A percentile compares a stretch with the other conserved stretches of the same genome.
phyloP scores from a whole-genome alignment of 1,140 invertebrate genomes.

The Thaumatotibia leucotreta region DNA sequence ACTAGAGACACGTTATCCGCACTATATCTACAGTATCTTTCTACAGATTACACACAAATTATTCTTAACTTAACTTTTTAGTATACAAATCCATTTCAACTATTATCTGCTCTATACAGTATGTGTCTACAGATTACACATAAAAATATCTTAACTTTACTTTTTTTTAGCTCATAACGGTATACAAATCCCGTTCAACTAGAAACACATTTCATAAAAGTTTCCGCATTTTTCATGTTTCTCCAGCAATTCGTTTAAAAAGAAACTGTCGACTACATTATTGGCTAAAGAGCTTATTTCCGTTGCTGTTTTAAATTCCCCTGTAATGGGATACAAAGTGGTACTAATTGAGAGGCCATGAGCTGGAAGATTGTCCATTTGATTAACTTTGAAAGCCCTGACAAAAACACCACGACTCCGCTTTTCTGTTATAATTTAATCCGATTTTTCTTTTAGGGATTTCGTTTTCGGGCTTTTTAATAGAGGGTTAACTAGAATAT shows the following conservation, averaged over 20 bases:
- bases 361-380: slow-evolving; percentile 35
- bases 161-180: too few relatives aligned
- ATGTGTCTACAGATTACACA: too few relatives aligned
- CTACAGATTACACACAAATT: too few relatives aligned
- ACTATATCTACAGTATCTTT: too few relatives aligned
- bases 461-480: background rate
- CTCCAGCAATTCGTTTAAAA: slow-evolving; percentile 23
- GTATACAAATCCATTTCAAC: too few relatives aligned
- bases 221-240: slow-evolving; percentile 16
- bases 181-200: too few relatives aligned
- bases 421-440: slow-evolving; percentile 1
- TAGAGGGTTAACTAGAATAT: slow-evolving; percentile 2
- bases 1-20: too few relatives aligned
- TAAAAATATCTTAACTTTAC: too few relatives aligned
- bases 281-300: slow-evolving; percentile 25
- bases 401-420: background rate
- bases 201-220: too few relatives aligned
- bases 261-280: slow-evolving; percentile 1
- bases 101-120: too few relatives aligned
- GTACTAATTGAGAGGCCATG: slow-evolving; percentile 26
- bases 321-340: slow-evolving; percentile 34
- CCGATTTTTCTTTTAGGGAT: slow-evolving; percentile 4
- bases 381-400: slow-evolving; percentile 28
- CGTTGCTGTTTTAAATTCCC: slow-evolving; percentile 25
- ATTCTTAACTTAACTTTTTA: too few relatives aligned